Evolutionary conservation across 2,113 vertebrate species (phyloP).

Genomic region (Pelmatolapia mariae): DNA sequence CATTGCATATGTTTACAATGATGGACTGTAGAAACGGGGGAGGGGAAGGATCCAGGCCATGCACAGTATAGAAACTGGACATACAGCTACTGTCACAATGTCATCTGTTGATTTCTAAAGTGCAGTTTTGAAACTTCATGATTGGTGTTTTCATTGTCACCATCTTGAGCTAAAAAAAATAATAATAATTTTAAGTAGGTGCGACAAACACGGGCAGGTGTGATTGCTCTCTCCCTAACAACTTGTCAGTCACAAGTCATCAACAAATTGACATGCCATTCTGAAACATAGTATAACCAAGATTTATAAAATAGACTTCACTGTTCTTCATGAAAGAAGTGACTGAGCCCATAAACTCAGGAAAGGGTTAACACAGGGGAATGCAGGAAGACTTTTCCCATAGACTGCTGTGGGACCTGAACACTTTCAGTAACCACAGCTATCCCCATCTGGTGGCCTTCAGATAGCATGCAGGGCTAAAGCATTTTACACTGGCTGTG

Average conservation of each 20-base stretch:
- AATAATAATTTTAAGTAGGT: too few species aligned
- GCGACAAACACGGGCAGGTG: background rate
- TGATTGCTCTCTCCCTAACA: background rate
- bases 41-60: background rate
- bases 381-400: background rate
- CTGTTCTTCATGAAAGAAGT: background rate
- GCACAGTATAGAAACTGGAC: background rate
- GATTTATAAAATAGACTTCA: background rate
- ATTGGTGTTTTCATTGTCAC: background rate
- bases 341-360: background rate
- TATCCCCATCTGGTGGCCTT: background rate
- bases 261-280: background rate
- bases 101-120: background rate
- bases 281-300: background rate
- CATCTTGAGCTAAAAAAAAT: background rate
- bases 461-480: background rate
- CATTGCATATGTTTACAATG: fast-evolving
- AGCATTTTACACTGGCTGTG: background rate
- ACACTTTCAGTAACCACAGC: background rate
- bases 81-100: background rate
- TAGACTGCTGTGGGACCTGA: background rate
- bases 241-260: background rate
- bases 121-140: background rate
- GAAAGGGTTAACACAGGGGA: background rate
- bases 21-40: fast-evolving